Percentiles rank a stretch among this genome's conserved stretches.
Conservation (phyloP, 2,888 invertebrate genomes). For the Eilema sororculum region DNA sequence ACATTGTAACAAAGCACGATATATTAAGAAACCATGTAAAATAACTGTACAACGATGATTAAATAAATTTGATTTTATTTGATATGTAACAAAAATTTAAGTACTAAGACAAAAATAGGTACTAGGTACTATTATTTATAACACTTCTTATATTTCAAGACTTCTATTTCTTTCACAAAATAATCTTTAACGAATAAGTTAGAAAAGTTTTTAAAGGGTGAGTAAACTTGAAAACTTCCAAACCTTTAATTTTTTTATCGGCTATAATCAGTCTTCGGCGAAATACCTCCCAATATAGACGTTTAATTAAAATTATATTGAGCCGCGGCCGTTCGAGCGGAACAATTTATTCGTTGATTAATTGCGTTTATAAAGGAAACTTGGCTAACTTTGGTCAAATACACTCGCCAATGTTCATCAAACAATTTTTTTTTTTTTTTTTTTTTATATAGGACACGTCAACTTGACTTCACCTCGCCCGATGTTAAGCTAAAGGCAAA, state of each 20-base stretch:
- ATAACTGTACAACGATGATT: too few species aligned
- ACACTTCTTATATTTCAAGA: too few species aligned
- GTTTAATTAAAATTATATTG: neutral
- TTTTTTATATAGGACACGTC: too few species aligned
- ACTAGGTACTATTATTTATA: too few species aligned
- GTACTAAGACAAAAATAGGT: too few species aligned
- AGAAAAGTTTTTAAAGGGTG: neutral
- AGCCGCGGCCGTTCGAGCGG: neutral
- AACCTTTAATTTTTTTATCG: neutral
- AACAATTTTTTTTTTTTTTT: neutral
- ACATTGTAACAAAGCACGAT: too few species aligned
- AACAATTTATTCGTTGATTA: constrained; percentile 4
- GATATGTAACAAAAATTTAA: too few species aligned
- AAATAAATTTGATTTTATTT: too few species aligned
- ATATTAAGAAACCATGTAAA: too few species aligned
- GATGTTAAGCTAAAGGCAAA: too few species aligned
- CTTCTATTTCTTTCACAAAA: too few species aligned
- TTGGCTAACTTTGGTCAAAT: neutral
- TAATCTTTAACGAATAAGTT: neutral
- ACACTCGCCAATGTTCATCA: neutral
- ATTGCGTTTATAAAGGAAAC: neutral
- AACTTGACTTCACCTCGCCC: too few species aligned
- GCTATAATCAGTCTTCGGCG: neutral
- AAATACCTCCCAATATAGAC: neutral
- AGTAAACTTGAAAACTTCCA: neutral